Percentiles rank a stretch among this genome's conserved stretches.
phyloP scores from a whole-genome alignment of 2,113 vertebrate species.

The Bungarus multicinctus region DNA sequence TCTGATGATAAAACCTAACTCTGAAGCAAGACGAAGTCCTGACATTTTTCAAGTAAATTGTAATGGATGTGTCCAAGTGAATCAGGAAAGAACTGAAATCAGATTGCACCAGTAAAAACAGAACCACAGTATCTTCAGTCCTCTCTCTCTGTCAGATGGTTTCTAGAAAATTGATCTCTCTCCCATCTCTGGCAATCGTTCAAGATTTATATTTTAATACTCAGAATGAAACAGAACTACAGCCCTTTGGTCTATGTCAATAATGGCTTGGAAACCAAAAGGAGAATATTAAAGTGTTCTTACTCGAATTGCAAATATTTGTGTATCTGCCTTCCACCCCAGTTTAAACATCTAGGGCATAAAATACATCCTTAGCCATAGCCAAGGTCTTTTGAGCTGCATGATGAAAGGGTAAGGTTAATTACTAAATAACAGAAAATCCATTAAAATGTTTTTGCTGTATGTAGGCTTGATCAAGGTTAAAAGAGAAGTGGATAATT shows the following conservation, averaged over 20 bases:
- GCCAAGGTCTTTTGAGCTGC: slow-evolving; percentile 47
- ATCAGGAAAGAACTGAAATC: not conserved
- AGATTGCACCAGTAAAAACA: not conserved
- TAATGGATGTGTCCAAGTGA: not conserved
- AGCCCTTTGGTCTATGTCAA: not conserved
- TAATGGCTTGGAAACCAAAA: not conserved
- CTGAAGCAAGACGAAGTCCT: not conserved
- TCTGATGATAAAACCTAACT: not conserved
- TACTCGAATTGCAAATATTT: not conserved
- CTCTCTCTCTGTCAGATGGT: not conserved
- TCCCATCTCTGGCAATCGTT: not conserved
- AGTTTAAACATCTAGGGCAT: not conserved
- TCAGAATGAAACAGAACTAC: not conserved
- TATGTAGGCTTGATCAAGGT: slow-evolving; percentile 53
- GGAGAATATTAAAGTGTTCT: not conserved
- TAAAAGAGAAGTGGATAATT: slow-evolving; percentile 69
- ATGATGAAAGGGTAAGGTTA: slow-evolving; percentile 44
- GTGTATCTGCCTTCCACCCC: not conserved
- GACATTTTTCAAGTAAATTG: not conserved
- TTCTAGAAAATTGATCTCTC: not conserved
- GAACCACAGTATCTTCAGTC: not conserved
- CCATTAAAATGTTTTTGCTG: slow-evolving; percentile 58
- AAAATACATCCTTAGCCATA: slow-evolving; percentile 15
- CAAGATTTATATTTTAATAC: not conserved
- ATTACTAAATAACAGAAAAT: slow-evolving; percentile 58